Conservation (phyloP, 2,113 vertebrate genomes). For the Etia nguti region DNA sequence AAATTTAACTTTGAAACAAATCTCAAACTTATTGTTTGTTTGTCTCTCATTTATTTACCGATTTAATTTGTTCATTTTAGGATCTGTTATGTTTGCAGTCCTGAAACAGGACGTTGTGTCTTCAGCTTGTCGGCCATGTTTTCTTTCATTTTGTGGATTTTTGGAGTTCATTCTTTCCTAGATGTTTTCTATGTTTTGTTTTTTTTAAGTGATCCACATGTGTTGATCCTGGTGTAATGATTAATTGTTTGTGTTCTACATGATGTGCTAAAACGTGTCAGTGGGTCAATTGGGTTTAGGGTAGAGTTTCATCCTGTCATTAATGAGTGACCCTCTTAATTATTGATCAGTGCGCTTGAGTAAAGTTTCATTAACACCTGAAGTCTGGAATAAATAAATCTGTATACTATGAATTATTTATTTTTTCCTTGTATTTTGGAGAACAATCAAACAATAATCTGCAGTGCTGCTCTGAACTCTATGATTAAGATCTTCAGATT, state of each 20-base stretch:
- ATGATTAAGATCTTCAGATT: background rate
- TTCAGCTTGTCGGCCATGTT: background rate
- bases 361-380: background rate
- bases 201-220: background rate
- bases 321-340: background rate
- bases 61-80: background rate
- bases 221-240: background rate
- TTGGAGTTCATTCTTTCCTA: background rate
- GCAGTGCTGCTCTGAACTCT: background rate
- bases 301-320: background rate
- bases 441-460: background rate
- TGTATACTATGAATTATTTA: background rate
- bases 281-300: background rate
- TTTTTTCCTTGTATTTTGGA: background rate
- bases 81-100: background rate
- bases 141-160: background rate
- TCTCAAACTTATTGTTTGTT: background rate
- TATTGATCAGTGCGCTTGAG: background rate
- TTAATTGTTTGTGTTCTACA: background rate
- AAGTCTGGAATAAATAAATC: background rate
- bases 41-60: background rate
- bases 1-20: background rate
- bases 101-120: background rate
- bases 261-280: background rate
- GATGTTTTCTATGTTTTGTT: background rate